These are phyloP conservation scores for Lithobates pipiens DNA, from an alignment of 2,797 vertebrate species.

Conservation along the genomic window DNA sequence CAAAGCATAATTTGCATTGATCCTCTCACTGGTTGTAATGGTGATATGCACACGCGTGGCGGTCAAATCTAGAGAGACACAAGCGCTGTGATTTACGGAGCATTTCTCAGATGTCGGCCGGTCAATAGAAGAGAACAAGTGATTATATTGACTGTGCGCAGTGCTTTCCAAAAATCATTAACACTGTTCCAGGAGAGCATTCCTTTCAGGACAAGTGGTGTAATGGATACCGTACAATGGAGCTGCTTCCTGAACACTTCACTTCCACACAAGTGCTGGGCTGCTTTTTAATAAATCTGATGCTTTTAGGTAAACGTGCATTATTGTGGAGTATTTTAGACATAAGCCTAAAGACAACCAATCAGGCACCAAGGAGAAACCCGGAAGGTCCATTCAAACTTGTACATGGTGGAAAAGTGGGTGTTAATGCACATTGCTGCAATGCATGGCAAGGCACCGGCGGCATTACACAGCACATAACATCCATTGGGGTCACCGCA, in stretches of 20 bases:
- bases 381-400: too few species aligned
- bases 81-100: slow-evolving; percentile 5
- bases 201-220: slow-evolving; percentile 8
- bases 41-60: background rate
- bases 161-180: slow-evolving; percentile 34
- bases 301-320: too few species aligned
- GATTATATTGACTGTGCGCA: slow-evolving; percentile 21
- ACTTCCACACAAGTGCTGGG: too few species aligned
- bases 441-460: too few species aligned
- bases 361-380: too few species aligned
- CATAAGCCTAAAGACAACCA: too few species aligned
- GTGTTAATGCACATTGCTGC: too few species aligned
- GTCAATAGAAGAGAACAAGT: slow-evolving; percentile 27
- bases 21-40: background rate
- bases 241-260: background rate
- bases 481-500: too few species aligned
- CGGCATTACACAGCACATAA: too few species aligned
- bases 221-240: background rate
- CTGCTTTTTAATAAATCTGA: too few species aligned
- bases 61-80: slow-evolving; percentile 12
- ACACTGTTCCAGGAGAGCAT: slow-evolving; percentile 17
- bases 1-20: slow-evolving; percentile 38
- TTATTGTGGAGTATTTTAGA: too few species aligned
- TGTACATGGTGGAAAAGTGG: too few species aligned
- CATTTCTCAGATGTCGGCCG: slow-evolving; percentile 1